Base-by-base conservation (phyloP, 37 sponge, comb jelly and placozoan species). In the Beroe forskalii region DNA sequence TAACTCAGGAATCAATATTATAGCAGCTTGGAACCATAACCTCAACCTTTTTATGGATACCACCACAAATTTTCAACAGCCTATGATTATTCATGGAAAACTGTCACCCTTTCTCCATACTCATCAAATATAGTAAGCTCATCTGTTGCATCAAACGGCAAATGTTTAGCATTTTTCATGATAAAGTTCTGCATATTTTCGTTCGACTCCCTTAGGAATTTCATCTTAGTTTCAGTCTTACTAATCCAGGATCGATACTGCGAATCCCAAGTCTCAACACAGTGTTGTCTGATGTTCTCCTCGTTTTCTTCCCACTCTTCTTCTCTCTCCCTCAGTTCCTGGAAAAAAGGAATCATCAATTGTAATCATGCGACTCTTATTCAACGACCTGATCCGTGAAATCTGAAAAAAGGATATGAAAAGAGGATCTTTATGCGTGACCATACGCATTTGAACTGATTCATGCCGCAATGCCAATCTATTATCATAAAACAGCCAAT, bases 81-180 rank as follows among this genome's bases (percentile, higher is more conserved):
- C n/a, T n/a, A n/a, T n/a, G n/a, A n/a, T 48, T 12, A 48, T 12
- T 48, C 55, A 48, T 43, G 86, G 20, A 80, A 80, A 25, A 80
- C 86, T 42, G 86, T 38, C 12, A 80, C 86, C 30, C 42, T 80
- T 25, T 80, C 86, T 42, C 86, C 86, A 25, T 80, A 80, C 55
- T 80, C 86, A 42, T 80, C 35, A 44, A 28, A 80, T 25, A 80
- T 44, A 4, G 22, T 41, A n/a, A 80, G 27, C 28, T 80, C 86
- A n/a, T 80, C 55, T 6, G 86, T 42, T 22, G 86, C 86, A 33
- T 20, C 86, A 80, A 80, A 80, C 55, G 86, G 86, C 55, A 80
- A 42, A 44, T 80, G 86, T 24, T 25, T 41, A 9, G 86, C 86
- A 80, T 80, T 80, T 37, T 80, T 80, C 30, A 80, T 80, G 40